Percentiles rank a stretch among this genome's conserved stretches.
Conservation (phyloP, 2,113 vertebrate species). For the Conger conger region DNA sequence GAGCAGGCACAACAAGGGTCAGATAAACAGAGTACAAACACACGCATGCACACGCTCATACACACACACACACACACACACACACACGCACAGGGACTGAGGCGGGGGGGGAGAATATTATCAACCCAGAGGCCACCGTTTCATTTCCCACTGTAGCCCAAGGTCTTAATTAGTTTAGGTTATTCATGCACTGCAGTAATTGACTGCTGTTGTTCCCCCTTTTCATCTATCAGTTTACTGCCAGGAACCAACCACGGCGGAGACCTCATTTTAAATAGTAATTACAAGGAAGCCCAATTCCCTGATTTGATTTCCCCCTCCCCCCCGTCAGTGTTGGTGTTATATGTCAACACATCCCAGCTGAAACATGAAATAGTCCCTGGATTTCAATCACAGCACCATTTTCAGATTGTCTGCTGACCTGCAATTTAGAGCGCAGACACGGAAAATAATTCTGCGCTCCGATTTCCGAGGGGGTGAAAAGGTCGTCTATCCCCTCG, state of each 20-base stretch:
- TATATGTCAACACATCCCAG: background rate
- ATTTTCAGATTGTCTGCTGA: constrained; percentile 23
- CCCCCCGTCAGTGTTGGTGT: background rate
- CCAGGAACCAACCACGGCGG: constrained; percentile 24
- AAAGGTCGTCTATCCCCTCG: background rate
- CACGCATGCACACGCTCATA: too few species aligned
- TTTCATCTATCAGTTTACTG: constrained; percentile 33
- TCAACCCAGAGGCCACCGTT: background rate
- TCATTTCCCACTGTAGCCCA: constrained; percentile 6
- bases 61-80: background rate
- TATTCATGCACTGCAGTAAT: constrained; percentile 27
- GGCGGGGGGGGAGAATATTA: background rate
- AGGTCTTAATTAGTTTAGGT: constrained; percentile 23
- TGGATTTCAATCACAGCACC: background rate
- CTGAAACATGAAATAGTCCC: background rate
- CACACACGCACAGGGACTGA: background rate
- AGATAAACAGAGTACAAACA: too few species aligned
- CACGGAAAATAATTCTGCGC: background rate
- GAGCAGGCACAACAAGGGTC: too few species aligned
- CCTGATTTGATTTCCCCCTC: background rate
- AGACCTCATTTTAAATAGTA: constrained; percentile 27
- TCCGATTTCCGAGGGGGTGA: background rate
- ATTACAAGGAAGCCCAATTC: constrained; percentile 26
- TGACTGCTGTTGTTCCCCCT: constrained; percentile 28
- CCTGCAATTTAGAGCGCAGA: background rate